Evolutionary conservation across 2,797 vertebrate species (phyloP).

Genomic region (Antrozous pallidus): DNA sequence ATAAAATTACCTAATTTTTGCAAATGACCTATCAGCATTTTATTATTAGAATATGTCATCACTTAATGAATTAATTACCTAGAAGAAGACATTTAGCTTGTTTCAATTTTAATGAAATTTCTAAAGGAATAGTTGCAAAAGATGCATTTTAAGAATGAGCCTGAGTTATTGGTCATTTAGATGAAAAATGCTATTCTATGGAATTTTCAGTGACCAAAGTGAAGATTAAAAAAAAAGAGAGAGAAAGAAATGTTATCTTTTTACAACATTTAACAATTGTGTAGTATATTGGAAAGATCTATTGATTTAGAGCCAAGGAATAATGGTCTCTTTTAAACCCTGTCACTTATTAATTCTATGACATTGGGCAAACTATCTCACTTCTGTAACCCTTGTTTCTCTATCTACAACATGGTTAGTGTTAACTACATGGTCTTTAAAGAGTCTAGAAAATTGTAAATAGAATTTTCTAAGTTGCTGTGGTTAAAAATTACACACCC

Average conservation of each 20-base stretch:
- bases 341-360: neutral
- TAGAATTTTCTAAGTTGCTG: neutral
- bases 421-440: neutral
- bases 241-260: neutral
- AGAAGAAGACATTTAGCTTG: neutral
- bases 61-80: neutral
- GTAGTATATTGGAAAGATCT: neutral
- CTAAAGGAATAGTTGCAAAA: slow-evolving; percentile 24
- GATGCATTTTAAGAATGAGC: neutral
- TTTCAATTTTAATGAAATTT: slow-evolving; percentile 30
- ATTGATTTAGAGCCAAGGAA: neutral
- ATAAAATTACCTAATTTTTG: neutral
- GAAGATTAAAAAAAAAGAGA: neutral
- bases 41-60: neutral
- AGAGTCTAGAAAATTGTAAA: neutral
- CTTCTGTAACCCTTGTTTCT: neutral
- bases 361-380: neutral
- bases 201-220: neutral
- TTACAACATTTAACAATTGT: neutral
- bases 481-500: neutral
- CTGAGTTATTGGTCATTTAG: neutral
- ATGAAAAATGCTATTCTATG: neutral
- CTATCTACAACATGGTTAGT: neutral
- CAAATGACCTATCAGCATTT: neutral
- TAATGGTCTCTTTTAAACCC: neutral